Percentiles rank a stretch among this genome's conserved stretches.
Evolutionary conservation across 2,113 vertebrate species (phyloP).

Genomic region (Sitta europaea): DNA sequence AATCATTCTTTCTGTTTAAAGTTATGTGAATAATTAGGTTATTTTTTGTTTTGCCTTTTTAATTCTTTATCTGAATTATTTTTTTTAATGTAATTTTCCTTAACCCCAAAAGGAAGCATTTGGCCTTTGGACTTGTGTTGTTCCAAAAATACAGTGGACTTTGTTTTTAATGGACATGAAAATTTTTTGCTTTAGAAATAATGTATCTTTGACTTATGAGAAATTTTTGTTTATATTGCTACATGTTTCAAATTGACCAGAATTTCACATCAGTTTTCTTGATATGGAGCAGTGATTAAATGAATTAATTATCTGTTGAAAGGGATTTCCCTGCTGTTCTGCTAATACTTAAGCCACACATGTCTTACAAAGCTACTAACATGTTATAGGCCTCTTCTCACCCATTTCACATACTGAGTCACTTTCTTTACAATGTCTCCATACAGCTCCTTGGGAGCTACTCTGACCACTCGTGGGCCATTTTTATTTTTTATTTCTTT

Average conservation of each 20-base stretch:
- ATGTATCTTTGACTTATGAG: neutral
- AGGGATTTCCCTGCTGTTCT: neutral
- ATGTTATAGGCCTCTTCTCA: neutral
- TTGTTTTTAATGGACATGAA: neutral
- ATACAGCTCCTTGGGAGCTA: neutral
- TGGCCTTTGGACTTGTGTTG: neutral
- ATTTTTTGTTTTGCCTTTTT: neutral
- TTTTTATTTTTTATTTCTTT: neutral
- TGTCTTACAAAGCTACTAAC: neutral
- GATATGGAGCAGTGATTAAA: neutral
- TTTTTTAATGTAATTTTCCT: neutral
- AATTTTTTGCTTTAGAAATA: neutral
- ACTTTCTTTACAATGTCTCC: neutral
- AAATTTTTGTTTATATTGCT: neutral
- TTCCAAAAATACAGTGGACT: neutral
- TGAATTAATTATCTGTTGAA: neutral
- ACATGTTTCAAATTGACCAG: neutral
- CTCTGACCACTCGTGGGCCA: neutral
- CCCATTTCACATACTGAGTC: fast-evolving
- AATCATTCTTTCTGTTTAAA: neutral
- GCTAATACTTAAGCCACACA: neutral
- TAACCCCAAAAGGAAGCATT: neutral
- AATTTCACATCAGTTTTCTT: neutral
- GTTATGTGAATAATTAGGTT: neutral
- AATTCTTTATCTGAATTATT: neutral